Evolutionary conservation across 2,888 invertebrate genomes (phyloP).

Genomic region (Rotaria sp.): DNA sequence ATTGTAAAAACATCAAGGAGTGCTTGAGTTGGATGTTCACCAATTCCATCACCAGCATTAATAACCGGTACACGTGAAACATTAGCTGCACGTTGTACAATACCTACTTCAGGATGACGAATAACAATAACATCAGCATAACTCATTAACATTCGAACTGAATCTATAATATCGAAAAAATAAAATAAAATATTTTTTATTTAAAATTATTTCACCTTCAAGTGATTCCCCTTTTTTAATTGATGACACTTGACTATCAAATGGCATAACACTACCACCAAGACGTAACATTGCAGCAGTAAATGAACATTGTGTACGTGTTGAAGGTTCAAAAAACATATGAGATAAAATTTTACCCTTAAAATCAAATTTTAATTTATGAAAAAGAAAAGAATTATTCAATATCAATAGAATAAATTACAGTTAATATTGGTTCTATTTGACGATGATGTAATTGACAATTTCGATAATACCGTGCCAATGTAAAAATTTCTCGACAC

Average conservation of each 20-base stretch:
- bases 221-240: slow-evolving; percentile 91
- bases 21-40: slow-evolving; percentile 78
- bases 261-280: slow-evolving; percentile 81
- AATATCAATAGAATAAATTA: not conserved
- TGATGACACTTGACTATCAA: slow-evolving; percentile 82
- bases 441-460: not conserved
- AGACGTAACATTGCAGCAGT: slow-evolving; percentile 89
- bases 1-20: slow-evolving; percentile 93
- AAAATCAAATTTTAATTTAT: slow-evolving; percentile 35
- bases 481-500: slow-evolving; percentile 1
- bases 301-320: slow-evolving; percentile 90
- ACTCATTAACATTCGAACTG: slow-evolving; percentile 53
- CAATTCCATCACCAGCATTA: slow-evolving; percentile 86
- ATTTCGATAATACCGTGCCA: not conserved
- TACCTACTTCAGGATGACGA: slow-evolving; percentile 83
- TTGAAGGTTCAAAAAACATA: slow-evolving; percentile 94
- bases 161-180: slow-evolving; percentile 49
- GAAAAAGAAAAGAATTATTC: not conserved
- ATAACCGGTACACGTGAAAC: slow-evolving; percentile 83
- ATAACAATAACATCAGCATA: slow-evolving; percentile 88
- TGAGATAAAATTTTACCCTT: slow-evolving; percentile 87
- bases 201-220: slow-evolving; percentile 61
- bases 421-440: slow-evolving; percentile 8
- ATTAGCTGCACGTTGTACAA: slow-evolving; percentile 76
- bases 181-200: not conserved